phyloP scores from a whole-genome alignment of 2,113 vertebrate species.

The Symphodus melops region DNA sequence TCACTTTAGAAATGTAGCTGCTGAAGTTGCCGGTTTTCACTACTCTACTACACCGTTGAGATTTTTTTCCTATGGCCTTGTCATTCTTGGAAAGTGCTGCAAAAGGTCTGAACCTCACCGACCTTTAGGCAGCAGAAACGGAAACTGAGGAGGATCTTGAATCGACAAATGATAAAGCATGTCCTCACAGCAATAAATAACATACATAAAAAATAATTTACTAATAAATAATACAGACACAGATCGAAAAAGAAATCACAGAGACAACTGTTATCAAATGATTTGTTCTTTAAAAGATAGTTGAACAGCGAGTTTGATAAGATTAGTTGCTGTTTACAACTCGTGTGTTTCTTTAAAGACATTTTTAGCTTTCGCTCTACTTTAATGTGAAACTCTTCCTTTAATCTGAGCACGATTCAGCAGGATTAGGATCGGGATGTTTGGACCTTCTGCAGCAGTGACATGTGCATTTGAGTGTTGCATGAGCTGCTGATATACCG shows the following conservation, averaged over 20 bases:
- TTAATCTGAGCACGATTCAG: background rate
- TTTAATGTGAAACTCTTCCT: background rate
- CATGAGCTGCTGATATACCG: constrained; percentile 61
- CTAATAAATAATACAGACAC: constrained; percentile 30
- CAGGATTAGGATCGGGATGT: background rate
- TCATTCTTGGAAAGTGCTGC: constrained; percentile 61
- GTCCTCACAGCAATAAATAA: constrained; percentile 17
- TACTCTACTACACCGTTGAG: constrained; percentile 55
- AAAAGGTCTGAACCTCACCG: constrained; percentile 65
- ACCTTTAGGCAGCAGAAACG: background rate
- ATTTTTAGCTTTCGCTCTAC: background rate
- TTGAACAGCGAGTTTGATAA: background rate
- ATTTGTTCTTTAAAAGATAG: background rate
- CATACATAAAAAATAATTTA: background rate
- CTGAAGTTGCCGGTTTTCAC: constrained; percentile 66
- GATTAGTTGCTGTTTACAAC: background rate
- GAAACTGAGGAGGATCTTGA: background rate
- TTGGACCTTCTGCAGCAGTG: constrained; percentile 62
- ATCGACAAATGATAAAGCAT: background rate
- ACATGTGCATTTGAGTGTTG: constrained; percentile 35
- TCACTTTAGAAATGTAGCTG: constrained; percentile 76
- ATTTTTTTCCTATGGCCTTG: constrained; percentile 63
- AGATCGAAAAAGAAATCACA: constrained; percentile 64
- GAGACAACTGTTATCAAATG: too few species aligned
- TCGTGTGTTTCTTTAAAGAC: background rate